Evolutionary conservation across 2,113 vertebrate genomes (phyloP), one percentile per base, ranked within the genome.

Genomic region (Osmerus mordax): DNA sequence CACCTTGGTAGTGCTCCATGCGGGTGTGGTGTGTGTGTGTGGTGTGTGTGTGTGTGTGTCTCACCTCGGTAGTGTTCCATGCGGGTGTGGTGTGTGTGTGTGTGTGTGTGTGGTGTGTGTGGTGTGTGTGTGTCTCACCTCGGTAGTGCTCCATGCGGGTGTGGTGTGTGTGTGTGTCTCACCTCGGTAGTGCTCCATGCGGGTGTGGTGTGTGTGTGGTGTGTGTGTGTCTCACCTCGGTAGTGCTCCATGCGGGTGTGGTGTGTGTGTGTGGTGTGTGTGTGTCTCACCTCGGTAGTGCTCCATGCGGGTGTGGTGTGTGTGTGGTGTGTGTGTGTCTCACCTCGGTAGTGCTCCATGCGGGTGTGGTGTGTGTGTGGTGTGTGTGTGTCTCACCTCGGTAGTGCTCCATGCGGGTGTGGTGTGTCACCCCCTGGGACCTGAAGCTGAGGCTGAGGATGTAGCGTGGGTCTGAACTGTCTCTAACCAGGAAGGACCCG

Each of bases 371-470:
- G 66, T 9, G 69, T 65, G 21, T 65, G 29, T 72, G n/a, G 19
- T 75, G 58, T 71, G 36, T 61, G 55, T 8, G 65, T 60, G 67
- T 18, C 72, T 72, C 76, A 87, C 88, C 88, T 80, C 87, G 82
- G 84, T 89, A 90, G 78, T 91, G 89, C 83, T 91, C 88, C 83
- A 91, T 91, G 73, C 83, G 84, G 3, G 90, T 91, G 88, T 89
- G 87, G 75, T 86, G 87, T 3, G 87, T 83, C 69, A 94, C 78
- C 2, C 84, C 75, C 68, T 86, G 84, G 0, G 84, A 86, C 25
- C 84, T 76, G 80, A 96, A 94, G 47, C 94, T 95, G 73, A 96
- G 93, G 53, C 94, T 96, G 89, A 96, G 94, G 89, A 96, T 94
- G 84, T 96, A 94, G 54, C 94, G 89, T 78, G 92, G 92, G 85